A percentile compares a stretch with the other conserved stretches of the same genome.
Evolutionary conservation across 64 coral and sea anemone species (phyloP).

Genomic region (Actinia equina): DNA sequence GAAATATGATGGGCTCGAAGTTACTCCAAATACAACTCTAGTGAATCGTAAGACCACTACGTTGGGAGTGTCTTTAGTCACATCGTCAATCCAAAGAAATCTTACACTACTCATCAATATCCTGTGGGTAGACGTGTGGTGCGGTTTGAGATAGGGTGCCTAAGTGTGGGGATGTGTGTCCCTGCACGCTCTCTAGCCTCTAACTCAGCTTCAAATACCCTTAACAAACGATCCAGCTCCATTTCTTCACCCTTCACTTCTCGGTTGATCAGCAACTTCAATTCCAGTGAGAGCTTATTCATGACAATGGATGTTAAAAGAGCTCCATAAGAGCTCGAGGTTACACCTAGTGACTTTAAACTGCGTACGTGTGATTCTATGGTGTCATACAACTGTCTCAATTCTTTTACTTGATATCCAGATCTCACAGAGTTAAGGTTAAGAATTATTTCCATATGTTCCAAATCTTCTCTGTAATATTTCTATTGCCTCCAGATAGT

Average conservation of each 20-base stretch:
- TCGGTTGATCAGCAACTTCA: conserved; percentile 15
- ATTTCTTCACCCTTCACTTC: conserved; percentile 5
- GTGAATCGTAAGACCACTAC: conserved; percentile 39
- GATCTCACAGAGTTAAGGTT: conserved; percentile 6
- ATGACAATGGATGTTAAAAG: conserved; percentile 10
- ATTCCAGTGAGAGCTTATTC: conserved; percentile 17
- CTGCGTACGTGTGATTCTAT: conserved; percentile 39
- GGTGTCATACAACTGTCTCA: conserved; percentile 42
- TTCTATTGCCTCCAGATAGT: conserved; percentile 33
- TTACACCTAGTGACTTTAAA: conserved; percentile 15
- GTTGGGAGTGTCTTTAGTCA: not conserved
- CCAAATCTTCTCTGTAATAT: conserved; percentile 44
- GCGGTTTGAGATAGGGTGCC: not conserved
- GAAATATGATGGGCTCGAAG: conserved; percentile 43
- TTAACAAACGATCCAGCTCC: conserved; percentile 11
- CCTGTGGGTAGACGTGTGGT: not conserved
- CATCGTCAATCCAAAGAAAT: conserved; percentile 40
- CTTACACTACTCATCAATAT: conserved; percentile 8
- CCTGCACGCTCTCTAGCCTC: conserved; percentile 39
- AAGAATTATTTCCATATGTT: conserved; percentile 48
- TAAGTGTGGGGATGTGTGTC: not conserved
- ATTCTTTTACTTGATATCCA: not conserved
- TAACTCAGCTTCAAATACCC: conserved; percentile 15
- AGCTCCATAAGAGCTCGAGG: conserved; percentile 27
- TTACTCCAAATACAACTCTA: conserved; percentile 46